Conservation (phyloP, 2,888 invertebrate species). For the Dryococelus australis region DNA sequence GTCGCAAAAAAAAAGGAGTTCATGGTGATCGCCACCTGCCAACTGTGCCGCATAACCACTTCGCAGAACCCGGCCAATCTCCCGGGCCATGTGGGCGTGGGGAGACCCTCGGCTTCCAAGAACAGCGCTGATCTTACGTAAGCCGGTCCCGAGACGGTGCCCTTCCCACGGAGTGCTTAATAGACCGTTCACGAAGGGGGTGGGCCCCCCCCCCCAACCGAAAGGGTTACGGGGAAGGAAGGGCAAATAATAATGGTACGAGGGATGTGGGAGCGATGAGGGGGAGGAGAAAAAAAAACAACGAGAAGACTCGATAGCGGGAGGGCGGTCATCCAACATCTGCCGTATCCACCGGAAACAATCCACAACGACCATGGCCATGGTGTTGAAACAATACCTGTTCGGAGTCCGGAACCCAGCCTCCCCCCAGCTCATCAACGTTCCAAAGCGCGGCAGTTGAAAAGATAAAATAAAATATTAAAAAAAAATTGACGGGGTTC, state of each 20-base stretch:
- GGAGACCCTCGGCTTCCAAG: neutral
- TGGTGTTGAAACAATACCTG: neutral
- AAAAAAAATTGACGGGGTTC: too few relatives aligned
- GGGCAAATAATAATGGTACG: constrained; percentile 16
- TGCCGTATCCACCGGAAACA: neutral
- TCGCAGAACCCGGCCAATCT: constrained; percentile 11
- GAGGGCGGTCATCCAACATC: constrained; percentile 5
- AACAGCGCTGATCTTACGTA: neutral
- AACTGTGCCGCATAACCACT: neutral
- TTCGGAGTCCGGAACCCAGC: too few relatives aligned
- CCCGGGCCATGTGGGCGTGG: neutral
- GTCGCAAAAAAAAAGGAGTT: neutral
- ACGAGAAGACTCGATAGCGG: neutral
- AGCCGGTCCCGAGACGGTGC: neutral
- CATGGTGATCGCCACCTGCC: neutral
- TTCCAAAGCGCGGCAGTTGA: too few relatives aligned
- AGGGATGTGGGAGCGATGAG: neutral
- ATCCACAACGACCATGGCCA: neutral
- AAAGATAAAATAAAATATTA: too few relatives aligned
- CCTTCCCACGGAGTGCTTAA: neutral
- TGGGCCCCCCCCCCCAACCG: neutral
- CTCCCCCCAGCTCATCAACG: too few relatives aligned
- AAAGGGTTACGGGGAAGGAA: neutral
- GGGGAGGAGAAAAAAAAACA: neutral
- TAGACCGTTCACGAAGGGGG: constrained; percentile 5